These are phyloP conservation scores for Solea senegalensis DNA, from an alignment of 2,113 vertebrate species.

Conservation along the genomic window DNA sequence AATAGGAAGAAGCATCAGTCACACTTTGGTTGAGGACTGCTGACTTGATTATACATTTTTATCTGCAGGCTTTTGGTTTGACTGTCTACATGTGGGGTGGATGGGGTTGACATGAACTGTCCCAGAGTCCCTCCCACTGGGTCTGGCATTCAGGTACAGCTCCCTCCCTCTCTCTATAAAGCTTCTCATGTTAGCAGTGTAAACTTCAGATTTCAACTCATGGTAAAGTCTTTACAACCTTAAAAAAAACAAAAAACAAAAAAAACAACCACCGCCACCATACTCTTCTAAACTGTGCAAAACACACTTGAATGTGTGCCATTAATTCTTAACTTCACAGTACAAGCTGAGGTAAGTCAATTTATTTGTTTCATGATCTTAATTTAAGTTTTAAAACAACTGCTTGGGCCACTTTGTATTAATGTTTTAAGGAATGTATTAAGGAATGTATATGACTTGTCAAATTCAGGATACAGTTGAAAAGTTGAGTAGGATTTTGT, in stretches of 20 bases:
- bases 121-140: conserved; percentile 74
- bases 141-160: conserved; percentile 76
- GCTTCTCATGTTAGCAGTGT: conserved; percentile 61
- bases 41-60: conserved; percentile 12
- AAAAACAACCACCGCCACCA: background rate
- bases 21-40: background rate
- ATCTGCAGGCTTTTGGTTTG: conserved; percentile 47
- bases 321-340: conserved; percentile 10
- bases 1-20: conserved; percentile 8
- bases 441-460: background rate
- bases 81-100: conserved; percentile 62
- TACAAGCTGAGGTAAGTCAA: conserved; percentile 50
- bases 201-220: conserved; percentile 68
- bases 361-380: conserved; percentile 15
- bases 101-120: conserved; percentile 67
- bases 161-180: conserved; percentile 76
- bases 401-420: background rate
- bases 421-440: too few species aligned
- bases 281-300: conserved; percentile 10
- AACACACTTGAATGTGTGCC: conserved; percentile 40
- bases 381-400: background rate
- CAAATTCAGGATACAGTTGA: background rate
- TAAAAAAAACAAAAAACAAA: background rate
- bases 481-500: background rate
- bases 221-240: conserved; percentile 52